Evolutionary conservation across 2,797 vertebrate species (phyloP).

Genomic region (Salarias fasciatus): DNA sequence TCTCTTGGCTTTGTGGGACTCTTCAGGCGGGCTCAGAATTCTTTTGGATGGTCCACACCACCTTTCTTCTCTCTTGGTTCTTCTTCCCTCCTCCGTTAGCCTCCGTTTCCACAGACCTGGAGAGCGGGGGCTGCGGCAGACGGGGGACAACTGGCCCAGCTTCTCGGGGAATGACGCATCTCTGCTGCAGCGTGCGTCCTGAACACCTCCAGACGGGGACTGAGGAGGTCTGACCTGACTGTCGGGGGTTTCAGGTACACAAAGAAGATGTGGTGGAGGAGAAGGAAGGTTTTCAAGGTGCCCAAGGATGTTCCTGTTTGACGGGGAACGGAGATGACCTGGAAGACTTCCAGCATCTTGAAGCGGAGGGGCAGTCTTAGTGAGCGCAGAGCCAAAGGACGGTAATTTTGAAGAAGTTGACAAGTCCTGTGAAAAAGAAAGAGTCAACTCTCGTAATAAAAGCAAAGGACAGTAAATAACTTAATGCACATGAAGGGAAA

Average conservation of each 20-base stretch:
- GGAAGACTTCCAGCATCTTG: slow-evolving; percentile 24
- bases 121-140: slow-evolving; percentile 64
- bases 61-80: slow-evolving; percentile 9
- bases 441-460: background rate
- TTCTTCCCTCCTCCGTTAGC: slow-evolving; percentile 6
- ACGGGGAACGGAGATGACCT: slow-evolving; percentile 38
- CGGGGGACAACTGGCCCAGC: slow-evolving; percentile 56
- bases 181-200: slow-evolving; percentile 15
- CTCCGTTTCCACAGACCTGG: slow-evolving; percentile 44
- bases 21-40: slow-evolving; percentile 68
- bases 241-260: slow-evolving; percentile 74
- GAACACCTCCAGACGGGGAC: slow-evolving; percentile 17
- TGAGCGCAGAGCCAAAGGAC: background rate
- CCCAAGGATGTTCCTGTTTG: slow-evolving; percentile 54
- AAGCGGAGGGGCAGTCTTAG: slow-evolving; percentile 29
- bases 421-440: slow-evolving; percentile 47
- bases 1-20: slow-evolving; percentile 67
- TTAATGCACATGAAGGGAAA: no score
- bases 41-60: slow-evolving; percentile 69
- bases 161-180: background rate
- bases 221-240: slow-evolving; percentile 62
- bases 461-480: background rate
- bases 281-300: slow-evolving; percentile 64
- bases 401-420: slow-evolving; percentile 22
- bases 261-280: slow-evolving; percentile 61